Percentiles rank a stretch among this genome's conserved stretches.
Evolutionary conservation across 2,888 invertebrate genomes (phyloP).

Genomic region (Hylaea fasciaria): DNA sequence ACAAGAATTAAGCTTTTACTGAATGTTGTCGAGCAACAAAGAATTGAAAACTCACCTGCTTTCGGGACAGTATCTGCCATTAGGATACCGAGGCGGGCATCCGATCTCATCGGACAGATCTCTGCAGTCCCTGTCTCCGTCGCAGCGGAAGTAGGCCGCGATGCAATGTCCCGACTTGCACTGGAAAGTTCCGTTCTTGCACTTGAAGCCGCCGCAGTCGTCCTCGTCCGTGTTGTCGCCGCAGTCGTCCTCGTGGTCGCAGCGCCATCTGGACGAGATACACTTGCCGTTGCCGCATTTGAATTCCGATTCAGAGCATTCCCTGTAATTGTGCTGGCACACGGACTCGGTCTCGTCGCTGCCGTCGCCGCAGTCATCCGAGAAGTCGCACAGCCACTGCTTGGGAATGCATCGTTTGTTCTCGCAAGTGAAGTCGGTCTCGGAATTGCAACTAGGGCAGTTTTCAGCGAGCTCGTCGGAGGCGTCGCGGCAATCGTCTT

Average conservation of each 20-base stretch:
- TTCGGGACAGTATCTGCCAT: slow-evolving; percentile 94
- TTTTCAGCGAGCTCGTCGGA: slow-evolving; percentile 96
- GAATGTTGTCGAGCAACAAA: background rate
- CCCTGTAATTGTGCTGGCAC: slow-evolving; percentile 93
- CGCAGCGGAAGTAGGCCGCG: slow-evolving; percentile 93
- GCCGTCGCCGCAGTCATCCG: slow-evolving; percentile 98
- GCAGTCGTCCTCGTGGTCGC: slow-evolving; percentile 98
- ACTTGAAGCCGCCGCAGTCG: slow-evolving; percentile 92
- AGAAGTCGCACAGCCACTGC: slow-evolving; percentile 98
- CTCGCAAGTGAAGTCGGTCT: slow-evolving; percentile 96
- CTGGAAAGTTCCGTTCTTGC: slow-evolving; percentile 96
- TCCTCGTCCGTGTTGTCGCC: slow-evolving; percentile 97
- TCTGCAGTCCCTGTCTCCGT: slow-evolving; percentile 94
- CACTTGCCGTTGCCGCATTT: slow-evolving; percentile 95
- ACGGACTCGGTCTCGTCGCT: slow-evolving; percentile 93
- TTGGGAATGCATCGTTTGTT: slow-evolving; percentile 95
- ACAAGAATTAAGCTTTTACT: background rate
- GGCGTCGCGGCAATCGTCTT: slow-evolving; percentile 97
- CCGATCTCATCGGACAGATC: slow-evolving; percentile 96
- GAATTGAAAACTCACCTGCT: slow-evolving; percentile 73
- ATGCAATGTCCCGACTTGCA: slow-evolving; percentile 97
- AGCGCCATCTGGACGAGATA: slow-evolving; percentile 96
- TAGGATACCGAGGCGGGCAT: slow-evolving; percentile 95
- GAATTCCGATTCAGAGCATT: slow-evolving; percentile 97
- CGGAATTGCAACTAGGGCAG: slow-evolving; percentile 94